These are phyloP conservation scores for Parnassius apollo DNA, from an alignment of 2,888 invertebrate species.

Conservation along the genomic window DNA sequence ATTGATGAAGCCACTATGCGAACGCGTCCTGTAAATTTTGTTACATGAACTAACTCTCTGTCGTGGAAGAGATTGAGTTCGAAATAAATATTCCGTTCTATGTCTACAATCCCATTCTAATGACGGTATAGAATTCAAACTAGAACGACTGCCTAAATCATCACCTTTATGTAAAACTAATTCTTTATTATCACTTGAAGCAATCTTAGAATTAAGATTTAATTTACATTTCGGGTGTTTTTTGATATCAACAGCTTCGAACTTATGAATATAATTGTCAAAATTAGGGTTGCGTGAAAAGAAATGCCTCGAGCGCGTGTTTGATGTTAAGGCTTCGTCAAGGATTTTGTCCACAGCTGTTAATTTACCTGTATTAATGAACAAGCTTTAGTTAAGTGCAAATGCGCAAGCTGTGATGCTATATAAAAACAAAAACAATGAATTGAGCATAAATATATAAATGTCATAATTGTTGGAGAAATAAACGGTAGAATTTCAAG, in stretches of 20 bases:
- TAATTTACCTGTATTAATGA: constrained; percentile 44
- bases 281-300: constrained; percentile 60
- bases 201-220: constrained; percentile 46
- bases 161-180: constrained; percentile 39
- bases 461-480: background rate
- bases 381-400: constrained; percentile 19
- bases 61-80: constrained; percentile 57
- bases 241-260: constrained; percentile 39
- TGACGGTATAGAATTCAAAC: constrained; percentile 63
- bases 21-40: constrained; percentile 60
- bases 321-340: constrained; percentile 44
- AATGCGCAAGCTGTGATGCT: background rate
- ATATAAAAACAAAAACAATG: background rate
- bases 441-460: background rate
- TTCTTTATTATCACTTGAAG: constrained; percentile 31
- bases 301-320: constrained; percentile 52
- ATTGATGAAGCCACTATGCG: constrained; percentile 69
- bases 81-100: constrained; percentile 48
- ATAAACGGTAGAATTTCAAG: too few relatives aligned
- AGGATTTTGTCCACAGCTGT: constrained; percentile 37
- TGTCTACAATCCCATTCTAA: constrained; percentile 64
- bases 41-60: constrained; percentile 31
- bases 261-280: constrained; percentile 51
- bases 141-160: constrained; percentile 54
- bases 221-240: constrained; percentile 63